These are phyloP conservation scores for Lycodopsis pacificus DNA, from an alignment of 2,797 vertebrate genomes.

Conservation along the genomic window DNA sequence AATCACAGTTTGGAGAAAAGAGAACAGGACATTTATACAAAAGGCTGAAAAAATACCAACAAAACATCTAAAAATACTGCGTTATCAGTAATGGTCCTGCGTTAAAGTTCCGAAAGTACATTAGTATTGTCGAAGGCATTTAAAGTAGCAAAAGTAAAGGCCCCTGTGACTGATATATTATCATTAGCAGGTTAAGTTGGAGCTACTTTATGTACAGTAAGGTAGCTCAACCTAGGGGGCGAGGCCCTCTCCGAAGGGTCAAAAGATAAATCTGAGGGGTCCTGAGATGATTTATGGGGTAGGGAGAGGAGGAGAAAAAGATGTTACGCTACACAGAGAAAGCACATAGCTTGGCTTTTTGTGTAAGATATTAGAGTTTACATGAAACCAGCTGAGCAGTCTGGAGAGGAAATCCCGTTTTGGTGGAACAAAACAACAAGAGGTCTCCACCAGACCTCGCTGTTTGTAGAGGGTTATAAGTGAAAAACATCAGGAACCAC, in stretches of 20 bases:
- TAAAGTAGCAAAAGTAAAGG: background rate
- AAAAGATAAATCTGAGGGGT: background rate
- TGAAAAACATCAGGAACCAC: background rate
- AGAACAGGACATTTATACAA: constrained; percentile 12
- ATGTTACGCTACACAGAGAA: background rate
- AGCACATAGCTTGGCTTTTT: background rate
- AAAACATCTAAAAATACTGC: background rate
- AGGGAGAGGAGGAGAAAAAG: background rate
- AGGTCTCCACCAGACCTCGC: background rate
- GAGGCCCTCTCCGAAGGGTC: background rate
- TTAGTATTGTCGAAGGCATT: background rate
- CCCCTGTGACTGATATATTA: background rate
- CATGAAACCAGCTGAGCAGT: constrained; percentile 1
- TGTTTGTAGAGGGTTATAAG: too few relatives aligned
- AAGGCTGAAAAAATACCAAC: background rate
- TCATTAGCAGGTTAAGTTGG: background rate
- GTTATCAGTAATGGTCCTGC: background rate
- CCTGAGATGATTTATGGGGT: too few relatives aligned
- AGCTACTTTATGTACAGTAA: background rate
- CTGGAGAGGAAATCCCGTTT: background rate
- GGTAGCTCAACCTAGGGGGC: background rate
- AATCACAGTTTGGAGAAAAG: constrained; percentile 21
- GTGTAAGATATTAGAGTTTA: background rate
- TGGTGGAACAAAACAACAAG: too few relatives aligned
- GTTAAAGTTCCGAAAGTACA: background rate